Conservation (phyloP, 2,797 vertebrate genomes). For the Chiroxiphia lanceolata region DNA sequence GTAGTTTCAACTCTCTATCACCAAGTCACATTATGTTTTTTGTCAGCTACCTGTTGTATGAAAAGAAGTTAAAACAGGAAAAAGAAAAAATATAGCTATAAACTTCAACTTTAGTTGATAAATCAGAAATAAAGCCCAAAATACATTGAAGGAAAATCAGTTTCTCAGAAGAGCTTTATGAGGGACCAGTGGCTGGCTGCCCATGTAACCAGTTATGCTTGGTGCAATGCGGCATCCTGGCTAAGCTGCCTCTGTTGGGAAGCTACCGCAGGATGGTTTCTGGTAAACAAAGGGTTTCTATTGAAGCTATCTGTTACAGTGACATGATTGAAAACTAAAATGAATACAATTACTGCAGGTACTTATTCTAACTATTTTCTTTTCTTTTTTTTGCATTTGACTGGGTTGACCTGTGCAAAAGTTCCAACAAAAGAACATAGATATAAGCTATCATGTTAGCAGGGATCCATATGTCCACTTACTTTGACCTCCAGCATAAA, state of each 20-base stretch:
- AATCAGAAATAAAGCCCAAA: neutral
- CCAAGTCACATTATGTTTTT: neutral
- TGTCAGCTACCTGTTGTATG: neutral
- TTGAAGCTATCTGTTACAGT: neutral
- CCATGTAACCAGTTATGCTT: neutral
- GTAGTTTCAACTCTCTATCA: neutral
- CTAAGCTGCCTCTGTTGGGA: neutral
- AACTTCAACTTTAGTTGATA: neutral
- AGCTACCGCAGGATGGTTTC: neutral
- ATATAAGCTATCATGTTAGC: neutral
- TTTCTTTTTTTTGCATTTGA: neutral
- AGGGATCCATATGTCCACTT: neutral
- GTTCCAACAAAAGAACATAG: neutral
- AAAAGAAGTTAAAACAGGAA: neutral
- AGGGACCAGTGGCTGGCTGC: neutral
- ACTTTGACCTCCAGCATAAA: neutral
- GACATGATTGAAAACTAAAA: neutral
- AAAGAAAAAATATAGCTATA: neutral
- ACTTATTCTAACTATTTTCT: neutral
- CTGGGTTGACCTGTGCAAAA: neutral
- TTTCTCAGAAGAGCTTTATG: neutral
- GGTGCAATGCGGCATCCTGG: rapidly evolving
- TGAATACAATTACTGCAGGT: neutral
- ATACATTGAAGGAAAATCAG: neutral
- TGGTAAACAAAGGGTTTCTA: neutral